Percentiles rank a stretch among this genome's conserved stretches.
These are phyloP conservation scores for Dicrostonyx torquatus DNA, from an alignment of 2,797 vertebrate genomes.

Conservation along the genomic window DNA sequence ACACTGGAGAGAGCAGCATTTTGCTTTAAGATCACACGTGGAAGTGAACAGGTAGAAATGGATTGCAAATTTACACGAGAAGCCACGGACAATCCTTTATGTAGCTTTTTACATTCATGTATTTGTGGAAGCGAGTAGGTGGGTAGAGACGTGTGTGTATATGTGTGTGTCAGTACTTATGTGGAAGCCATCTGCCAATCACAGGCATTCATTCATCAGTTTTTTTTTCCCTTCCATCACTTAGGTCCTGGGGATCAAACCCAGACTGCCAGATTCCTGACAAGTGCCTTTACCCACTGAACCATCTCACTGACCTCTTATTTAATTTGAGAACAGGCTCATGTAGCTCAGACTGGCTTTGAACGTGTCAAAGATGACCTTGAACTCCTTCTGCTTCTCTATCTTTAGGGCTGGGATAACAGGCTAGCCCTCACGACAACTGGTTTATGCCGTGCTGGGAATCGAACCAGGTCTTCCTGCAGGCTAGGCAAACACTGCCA, in stretches of 20 bases:
- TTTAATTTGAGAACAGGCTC: neutral
- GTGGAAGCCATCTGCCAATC: neutral
- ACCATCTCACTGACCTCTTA: neutral
- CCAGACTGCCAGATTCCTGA: neutral
- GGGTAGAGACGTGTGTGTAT: too few relatives aligned
- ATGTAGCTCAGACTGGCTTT: neutral
- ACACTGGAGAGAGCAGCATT: neutral
- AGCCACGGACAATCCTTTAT: neutral
- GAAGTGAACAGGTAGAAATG: neutral
- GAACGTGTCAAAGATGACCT: neutral
- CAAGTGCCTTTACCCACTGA: neutral
- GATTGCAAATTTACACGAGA: constrained; percentile 8
- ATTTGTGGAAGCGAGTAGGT: neutral
- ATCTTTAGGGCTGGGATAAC: neutral
- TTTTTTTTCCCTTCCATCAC: neutral
- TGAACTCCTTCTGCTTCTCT: neutral
- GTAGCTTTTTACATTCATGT: neutral
- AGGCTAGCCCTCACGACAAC: neutral
- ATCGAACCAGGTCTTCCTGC: neutral
- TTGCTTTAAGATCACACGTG: constrained; percentile 25
- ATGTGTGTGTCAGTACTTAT: accelerated
- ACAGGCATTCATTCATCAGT: neutral
- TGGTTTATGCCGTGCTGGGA: neutral
- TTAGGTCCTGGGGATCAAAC: neutral
- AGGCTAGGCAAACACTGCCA: neutral